Base-by-base conservation (phyloP, 2,797 vertebrate species). In the Rachycentron canadum region DNA sequence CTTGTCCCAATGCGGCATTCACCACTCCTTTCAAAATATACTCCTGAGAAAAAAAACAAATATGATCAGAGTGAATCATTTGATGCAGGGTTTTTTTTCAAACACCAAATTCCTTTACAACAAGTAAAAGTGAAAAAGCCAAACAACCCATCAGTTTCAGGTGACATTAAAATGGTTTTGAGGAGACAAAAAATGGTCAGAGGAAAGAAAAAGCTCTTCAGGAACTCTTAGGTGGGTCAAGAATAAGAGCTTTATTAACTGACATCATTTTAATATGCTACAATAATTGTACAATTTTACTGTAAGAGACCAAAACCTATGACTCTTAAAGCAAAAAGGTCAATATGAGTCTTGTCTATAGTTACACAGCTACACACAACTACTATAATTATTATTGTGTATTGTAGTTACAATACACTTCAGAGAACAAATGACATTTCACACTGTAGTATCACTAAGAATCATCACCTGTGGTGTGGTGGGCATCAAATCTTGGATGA, bases 21-120 rank as follows among this genome's bases (percentile, higher is more conserved):
- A 99, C 98, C 49, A 99, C 98, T 72, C 97, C 98, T 88, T 99
- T 99, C 81, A 99, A 96, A 76, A 99, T 98, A 60, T 99, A 99
- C 76, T 99, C 98, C 98, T 99, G 71, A 13, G 5, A 83, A 69
- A 45, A 77, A 3, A 19, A 36, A 16, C n/a, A n/a, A n/a, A 61
- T 55, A 88, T 19, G 25, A 83, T 58, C n/a, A 43, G 19, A 66
- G 45, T 47, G 5, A 52, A 56, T 23, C 11, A 40, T 74, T 57
- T 69, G 21, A 79, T 47, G 4, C n/a, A 5, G 57, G n/a, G n/a
- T n/a, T n/a, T 59, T 69, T 7, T 23, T 73, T 57, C 36, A 66
- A 71, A 55, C 12, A 10, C 58, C 45, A 53, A 47, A 65, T 77
- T 71, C n/a, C 8, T 57, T 41, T 66, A 56, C 36, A 68, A 55